Conservation (phyloP, 1,140 invertebrate species). For the Gyrodactylus bullatarudis region DNA sequence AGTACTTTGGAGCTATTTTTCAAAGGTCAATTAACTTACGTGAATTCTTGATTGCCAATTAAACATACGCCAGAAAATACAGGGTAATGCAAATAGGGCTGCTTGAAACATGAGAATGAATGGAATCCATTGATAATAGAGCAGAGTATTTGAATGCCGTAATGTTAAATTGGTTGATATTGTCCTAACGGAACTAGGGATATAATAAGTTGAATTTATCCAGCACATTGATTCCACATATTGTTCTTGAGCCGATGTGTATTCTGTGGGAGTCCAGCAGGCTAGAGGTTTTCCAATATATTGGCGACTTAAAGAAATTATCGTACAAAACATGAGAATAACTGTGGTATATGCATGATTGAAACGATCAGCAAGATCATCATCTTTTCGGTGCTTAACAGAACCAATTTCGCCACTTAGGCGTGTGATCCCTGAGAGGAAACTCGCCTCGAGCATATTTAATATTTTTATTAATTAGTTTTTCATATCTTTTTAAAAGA, state of each 20-base stretch:
- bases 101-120: constrained; percentile 19
- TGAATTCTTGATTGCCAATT: constrained; percentile 6
- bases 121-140: constrained; percentile 24
- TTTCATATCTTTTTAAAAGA: no score
- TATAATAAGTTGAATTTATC: constrained; percentile 22
- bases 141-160: constrained; percentile 8
- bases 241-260: constrained; percentile 10
- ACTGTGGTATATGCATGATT: constrained; percentile 25
- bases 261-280: constrained; percentile 15
- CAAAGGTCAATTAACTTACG: no score
- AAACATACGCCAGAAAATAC: constrained; percentile 14
- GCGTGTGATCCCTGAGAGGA: not conserved
- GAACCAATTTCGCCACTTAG: not conserved
- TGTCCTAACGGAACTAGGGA: not conserved
- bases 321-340: constrained; percentile 23
- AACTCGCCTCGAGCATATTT: not conserved
- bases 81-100: constrained; percentile 18
- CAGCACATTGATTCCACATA: constrained; percentile 20
- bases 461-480: no score
- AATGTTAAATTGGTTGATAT: not conserved
- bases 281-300: constrained; percentile 26
- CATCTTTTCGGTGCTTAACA: constrained; percentile 21
- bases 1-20: no score
- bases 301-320: constrained; percentile 24
- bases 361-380: constrained; percentile 25